A percentile compares a stretch with the other conserved stretches of the same genome.
Evolutionary conservation across 2,888 invertebrate species (phyloP).

Genomic region (Tachystola acroxantha): DNA sequence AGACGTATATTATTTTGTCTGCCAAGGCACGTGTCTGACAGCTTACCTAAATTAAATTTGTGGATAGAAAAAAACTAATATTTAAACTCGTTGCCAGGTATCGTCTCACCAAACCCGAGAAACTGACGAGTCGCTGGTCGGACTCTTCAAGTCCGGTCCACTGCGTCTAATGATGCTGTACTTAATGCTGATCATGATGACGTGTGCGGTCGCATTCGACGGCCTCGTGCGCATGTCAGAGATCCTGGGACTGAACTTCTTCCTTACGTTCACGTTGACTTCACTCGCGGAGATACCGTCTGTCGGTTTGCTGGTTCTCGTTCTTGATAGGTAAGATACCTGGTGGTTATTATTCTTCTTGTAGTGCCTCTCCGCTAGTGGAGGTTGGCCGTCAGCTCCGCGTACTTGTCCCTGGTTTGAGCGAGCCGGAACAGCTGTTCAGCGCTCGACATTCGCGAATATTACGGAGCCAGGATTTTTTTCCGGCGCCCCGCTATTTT

Average conservation of each 20-base stretch:
- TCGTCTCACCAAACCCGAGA: slow-evolving; percentile 43
- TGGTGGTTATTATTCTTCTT: too few relatives aligned
- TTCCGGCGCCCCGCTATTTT: too few relatives aligned
- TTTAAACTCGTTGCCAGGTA: too few relatives aligned
- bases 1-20: too few relatives aligned
- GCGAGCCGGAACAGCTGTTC: too few relatives aligned
- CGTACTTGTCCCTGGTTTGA: too few relatives aligned
- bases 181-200: slow-evolving; percentile 55
- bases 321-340: slow-evolving; percentile 50
- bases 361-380: too few relatives aligned
- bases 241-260: slow-evolving; percentile 61
- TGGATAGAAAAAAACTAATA: background rate
- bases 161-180: slow-evolving; percentile 44
- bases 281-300: slow-evolving; percentile 67
- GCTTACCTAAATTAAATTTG: too few relatives aligned
- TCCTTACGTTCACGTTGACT: slow-evolving; percentile 60
- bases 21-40: too few relatives aligned
- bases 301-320: slow-evolving; percentile 46
- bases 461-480: too few relatives aligned
- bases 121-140: slow-evolving; percentile 41
- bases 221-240: slow-evolving; percentile 66
- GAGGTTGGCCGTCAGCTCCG: too few relatives aligned
- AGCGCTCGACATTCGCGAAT: too few relatives aligned
- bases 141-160: slow-evolving; percentile 40
- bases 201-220: slow-evolving; percentile 58